Conservation (phyloP, 1,140 invertebrate genomes). For the Triops longicaudatus region DNA sequence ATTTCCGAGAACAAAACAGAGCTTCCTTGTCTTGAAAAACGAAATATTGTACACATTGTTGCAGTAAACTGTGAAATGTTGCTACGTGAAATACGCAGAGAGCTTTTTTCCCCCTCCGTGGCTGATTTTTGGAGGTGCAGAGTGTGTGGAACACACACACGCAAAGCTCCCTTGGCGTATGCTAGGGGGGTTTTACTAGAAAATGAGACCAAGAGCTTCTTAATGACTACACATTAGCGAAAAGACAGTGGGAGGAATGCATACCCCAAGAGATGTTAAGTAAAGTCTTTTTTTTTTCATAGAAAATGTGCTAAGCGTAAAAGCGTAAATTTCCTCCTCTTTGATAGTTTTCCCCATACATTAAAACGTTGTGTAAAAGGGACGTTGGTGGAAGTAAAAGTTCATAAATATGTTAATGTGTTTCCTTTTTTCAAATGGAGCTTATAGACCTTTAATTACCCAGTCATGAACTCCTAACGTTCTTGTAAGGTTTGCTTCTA, state of each 20-base stretch:
- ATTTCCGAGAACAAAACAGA: background rate
- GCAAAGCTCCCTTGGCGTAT: background rate
- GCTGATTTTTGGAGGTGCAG: background rate
- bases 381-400: background rate
- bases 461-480: background rate
- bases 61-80: background rate
- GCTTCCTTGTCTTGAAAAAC: background rate
- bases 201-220: background rate
- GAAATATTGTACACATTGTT: background rate
- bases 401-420: background rate
- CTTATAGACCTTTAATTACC: background rate
- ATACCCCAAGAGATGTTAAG: background rate
- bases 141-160: background rate
- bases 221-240: slow-evolving; percentile 6
- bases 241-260: background rate
- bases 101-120: background rate
- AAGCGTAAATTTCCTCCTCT: background rate
- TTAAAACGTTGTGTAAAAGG: background rate
- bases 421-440: background rate
- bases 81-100: background rate
- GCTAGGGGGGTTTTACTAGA: background rate
- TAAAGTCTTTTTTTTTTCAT: background rate
- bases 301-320: background rate
- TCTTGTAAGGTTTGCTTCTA: background rate
- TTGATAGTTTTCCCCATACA: background rate